Conservation (phyloP, 2,797 vertebrate genomes). For the Darevskia mixta region DNA sequence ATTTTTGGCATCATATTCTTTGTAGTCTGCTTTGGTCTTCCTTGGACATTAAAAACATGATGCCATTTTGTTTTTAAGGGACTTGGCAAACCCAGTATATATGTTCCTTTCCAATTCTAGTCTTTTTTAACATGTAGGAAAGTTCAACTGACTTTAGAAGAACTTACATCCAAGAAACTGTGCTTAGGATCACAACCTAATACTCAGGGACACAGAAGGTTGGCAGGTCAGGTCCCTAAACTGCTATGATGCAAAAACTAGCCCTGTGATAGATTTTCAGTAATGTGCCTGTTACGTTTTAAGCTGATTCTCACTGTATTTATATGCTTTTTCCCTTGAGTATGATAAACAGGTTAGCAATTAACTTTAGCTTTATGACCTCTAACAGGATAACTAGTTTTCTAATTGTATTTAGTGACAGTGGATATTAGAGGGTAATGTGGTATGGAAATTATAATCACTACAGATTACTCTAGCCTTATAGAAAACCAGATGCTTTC, state of each 20-base stretch:
- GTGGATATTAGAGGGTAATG: slow-evolving; percentile 65
- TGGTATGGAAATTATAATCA: slow-evolving; percentile 51
- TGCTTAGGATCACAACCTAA: slow-evolving; percentile 11
- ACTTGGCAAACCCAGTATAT: background rate
- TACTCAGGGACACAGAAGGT: slow-evolving; percentile 18
- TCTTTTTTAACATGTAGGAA: background rate
- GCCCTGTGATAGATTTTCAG: slow-evolving; percentile 60
- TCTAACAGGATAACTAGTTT: slow-evolving; percentile 73
- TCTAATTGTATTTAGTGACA: slow-evolving; percentile 74
- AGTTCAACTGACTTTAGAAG: background rate
- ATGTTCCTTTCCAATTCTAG: background rate
- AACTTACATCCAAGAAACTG: background rate
- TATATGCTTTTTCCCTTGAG: slow-evolving; percentile 72
- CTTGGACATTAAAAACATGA: background rate
- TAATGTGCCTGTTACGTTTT: slow-evolving; percentile 62
- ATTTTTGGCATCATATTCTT: background rate
- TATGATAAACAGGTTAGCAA: slow-evolving; percentile 77
- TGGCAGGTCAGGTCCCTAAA: slow-evolving; percentile 43
- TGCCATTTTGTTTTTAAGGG: background rate
- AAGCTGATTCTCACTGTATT: slow-evolving; percentile 69
- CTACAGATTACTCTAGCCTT: slow-evolving; percentile 49
- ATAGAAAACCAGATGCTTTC: background rate
- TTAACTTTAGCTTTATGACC: slow-evolving; percentile 74
- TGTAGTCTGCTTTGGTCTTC: background rate
- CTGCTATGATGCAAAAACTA: slow-evolving; percentile 34